A percentile compares a stretch with the other conserved stretches of the same genome.
Conservation (phyloP, 2,888 invertebrate genomes). For the Hydrotaea diabolus region DNA sequence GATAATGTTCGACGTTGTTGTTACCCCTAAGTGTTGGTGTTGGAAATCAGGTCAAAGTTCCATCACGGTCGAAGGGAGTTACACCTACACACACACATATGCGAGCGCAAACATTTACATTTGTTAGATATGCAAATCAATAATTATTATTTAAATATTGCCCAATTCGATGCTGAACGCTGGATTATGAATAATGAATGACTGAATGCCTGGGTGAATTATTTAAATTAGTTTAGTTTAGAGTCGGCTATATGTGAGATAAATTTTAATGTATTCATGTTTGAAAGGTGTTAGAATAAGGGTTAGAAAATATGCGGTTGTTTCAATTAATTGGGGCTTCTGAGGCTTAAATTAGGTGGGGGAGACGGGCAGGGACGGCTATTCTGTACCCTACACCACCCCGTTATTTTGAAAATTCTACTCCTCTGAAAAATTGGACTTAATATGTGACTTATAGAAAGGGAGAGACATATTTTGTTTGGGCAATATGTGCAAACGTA, state of each 20-base stretch:
- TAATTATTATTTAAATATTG: slow-evolving; percentile 17
- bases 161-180: background rate
- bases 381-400: too few species aligned
- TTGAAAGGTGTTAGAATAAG: too few species aligned
- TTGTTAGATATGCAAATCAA: slow-evolving; percentile 18
- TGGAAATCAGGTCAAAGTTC: slow-evolving; percentile 8
- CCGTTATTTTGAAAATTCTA: too few species aligned
- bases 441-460: too few species aligned
- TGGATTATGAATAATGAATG: slow-evolving; percentile 13
- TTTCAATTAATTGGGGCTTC: too few species aligned
- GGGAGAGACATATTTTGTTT: too few species aligned
- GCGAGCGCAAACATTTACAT: background rate
- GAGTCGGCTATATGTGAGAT: background rate
- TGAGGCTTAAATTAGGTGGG: too few species aligned
- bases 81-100: background rate
- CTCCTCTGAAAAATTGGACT: too few species aligned
- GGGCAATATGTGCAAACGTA: too few species aligned
- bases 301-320: too few species aligned
- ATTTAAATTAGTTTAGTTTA: background rate
- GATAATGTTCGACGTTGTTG: background rate
- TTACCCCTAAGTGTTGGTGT: background rate
- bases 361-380: too few species aligned
- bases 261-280: background rate
- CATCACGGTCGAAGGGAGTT: background rate
- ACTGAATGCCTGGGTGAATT: background rate